phyloP scores from a whole-genome alignment of 2,113 vertebrate genomes.

The Cercocebus atys region DNA sequence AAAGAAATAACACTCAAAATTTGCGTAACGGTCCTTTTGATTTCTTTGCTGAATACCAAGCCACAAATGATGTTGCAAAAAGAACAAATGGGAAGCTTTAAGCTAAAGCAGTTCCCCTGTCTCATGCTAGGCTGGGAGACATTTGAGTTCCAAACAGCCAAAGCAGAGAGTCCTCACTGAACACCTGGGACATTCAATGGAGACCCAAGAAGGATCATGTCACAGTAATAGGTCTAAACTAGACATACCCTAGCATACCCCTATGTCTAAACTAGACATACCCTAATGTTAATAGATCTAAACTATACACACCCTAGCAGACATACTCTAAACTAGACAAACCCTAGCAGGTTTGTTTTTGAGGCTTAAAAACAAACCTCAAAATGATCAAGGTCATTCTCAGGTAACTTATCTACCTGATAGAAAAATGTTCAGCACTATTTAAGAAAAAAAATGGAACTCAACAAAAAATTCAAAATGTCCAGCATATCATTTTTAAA shows the following conservation, averaged over 20 bases:
- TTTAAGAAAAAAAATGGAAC: not conserved
- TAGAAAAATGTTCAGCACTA: not conserved
- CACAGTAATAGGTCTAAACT: not conserved
- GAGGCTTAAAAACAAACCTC: not conserved
- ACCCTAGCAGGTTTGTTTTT: not conserved
- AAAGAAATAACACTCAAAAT: not conserved
- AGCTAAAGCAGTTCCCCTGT: not conserved
- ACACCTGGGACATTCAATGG: not conserved
- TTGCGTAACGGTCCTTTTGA: not conserved
- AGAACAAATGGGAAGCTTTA: not conserved
- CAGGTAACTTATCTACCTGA: not conserved
- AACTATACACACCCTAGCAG: not conserved
- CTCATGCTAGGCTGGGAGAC: not conserved
- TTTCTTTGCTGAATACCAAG: not conserved
- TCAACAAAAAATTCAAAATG: not conserved
- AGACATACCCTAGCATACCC: not conserved
- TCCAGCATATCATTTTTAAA: not conserved
- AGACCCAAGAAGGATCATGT: not conserved
- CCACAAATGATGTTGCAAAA: not conserved
- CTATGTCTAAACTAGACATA: not conserved
- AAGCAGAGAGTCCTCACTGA: not conserved
- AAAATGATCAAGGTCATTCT: not conserved
- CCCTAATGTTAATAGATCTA: not conserved
- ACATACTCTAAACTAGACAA: not conserved
- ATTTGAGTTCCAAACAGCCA: not conserved